Base-by-base conservation (phyloP, 2,113 vertebrate species). In the Uria lomvia region DNA sequence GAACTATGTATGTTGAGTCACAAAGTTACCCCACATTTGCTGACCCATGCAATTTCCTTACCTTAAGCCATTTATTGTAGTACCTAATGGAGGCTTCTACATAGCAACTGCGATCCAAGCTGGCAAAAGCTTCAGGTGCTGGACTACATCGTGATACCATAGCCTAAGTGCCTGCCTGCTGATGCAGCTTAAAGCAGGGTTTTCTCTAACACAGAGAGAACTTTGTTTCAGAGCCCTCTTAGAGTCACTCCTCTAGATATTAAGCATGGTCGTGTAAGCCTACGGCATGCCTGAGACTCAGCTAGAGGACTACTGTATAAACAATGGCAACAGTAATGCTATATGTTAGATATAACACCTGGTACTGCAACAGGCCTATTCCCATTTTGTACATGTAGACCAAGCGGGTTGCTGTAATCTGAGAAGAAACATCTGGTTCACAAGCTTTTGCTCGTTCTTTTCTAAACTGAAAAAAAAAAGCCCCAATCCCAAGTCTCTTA, bases 371-470 rank as follows among this genome's bases (percentile, higher is more conserved):
- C 62, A 62, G 77, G 45, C 70, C 74, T 58, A 16, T 32, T 86
- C 70, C 86, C 32, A 7, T 23, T 90, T 76, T 29, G 45, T 62
- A 76, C 43, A n/a, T 27, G 77, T 36, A 79, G 84, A 59, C 36
- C 52, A 36, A 5, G 19, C 19, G 71, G 53, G 85, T 76, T 92
- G 87, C 70, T 94, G 92, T 52, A 92, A 94, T 49, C 88, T 56
- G 92, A 96, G 91, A 72, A 89, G 58, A 43, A 95, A 95, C 81
- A 86, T 91, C 93, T 96, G 93, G 70, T 47, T 94, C 49, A 58
- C 66, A 62, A 93, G 67, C 29, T 55, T 88, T 67, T 2, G 2
- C 34, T 81, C 9, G 2, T 30, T 75, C 63, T 73, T 83, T 76
- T 49, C 53, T 42, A 56, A 71, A 26, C 40, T 15, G 29, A 11